Conservation (phyloP, 2,888 invertebrate genomes). For the Keiferia lycopersicella region DNA sequence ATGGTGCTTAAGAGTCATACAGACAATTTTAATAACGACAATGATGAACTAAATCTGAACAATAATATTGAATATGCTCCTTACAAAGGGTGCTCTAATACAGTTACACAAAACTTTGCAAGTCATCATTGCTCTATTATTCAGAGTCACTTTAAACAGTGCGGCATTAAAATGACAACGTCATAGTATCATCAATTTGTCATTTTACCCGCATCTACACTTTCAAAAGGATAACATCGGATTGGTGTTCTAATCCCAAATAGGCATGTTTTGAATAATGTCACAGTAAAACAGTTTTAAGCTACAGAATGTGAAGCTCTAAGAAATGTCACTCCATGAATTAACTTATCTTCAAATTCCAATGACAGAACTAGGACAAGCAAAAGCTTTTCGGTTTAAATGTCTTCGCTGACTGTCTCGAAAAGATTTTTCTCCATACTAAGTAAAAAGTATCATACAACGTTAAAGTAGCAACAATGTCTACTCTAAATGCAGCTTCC, state of each 20-base stretch:
- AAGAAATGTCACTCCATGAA: slow-evolving; percentile 5
- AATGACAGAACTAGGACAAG: neutral
- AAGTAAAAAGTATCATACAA: slow-evolving; percentile 16
- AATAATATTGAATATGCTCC: slow-evolving; percentile 6
- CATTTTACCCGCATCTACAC: slow-evolving; percentile 65
- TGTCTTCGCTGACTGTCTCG: neutral
- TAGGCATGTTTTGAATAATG: slow-evolving; percentile 1
- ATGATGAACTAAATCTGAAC: slow-evolving; percentile 13
- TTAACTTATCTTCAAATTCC: neutral
- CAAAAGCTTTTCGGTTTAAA: neutral
- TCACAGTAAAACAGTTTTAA: neutral
- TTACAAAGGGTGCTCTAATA: slow-evolving; percentile 18
- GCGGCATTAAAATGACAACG: slow-evolving; percentile 48
- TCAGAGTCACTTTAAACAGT: slow-evolving; percentile 64
- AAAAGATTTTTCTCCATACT: slow-evolving; percentile 3
- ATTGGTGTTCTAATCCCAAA: slow-evolving; percentile 26
- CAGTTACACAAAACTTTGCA: slow-evolving; percentile 40
- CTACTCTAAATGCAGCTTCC: slow-evolving; percentile 29
- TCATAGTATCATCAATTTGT: slow-evolving; percentile 66
- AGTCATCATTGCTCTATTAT: slow-evolving; percentile 68
- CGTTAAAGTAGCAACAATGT: slow-evolving; percentile 19
- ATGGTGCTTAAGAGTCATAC: neutral
- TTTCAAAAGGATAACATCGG: slow-evolving; percentile 39
- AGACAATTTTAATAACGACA: slow-evolving; percentile 1
- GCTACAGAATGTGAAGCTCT: neutral